phyloP scores from a whole-genome alignment of 2,113 vertebrate genomes.

The Nasalis larvatus region DNA sequence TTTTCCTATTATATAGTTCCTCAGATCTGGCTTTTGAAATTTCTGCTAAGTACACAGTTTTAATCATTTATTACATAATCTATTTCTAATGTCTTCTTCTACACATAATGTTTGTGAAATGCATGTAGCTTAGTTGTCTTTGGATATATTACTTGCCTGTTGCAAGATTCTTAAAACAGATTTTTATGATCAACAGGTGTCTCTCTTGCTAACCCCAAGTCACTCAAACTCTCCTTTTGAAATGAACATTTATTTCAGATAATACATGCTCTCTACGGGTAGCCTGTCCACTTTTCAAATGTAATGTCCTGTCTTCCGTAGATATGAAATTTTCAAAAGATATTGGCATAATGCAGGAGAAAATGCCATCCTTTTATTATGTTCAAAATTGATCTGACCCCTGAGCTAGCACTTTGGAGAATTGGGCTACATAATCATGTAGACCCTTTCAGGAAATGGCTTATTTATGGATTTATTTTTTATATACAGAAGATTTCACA shows the following conservation, averaged over 20 bases:
- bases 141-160: conserved; percentile 25
- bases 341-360: conserved; percentile 70
- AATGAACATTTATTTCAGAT: conserved; percentile 72
- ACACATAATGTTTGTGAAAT: conserved; percentile 46
- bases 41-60: not conserved
- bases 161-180: conserved; percentile 33
- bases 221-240: conserved; percentile 69
- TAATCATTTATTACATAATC: conserved; percentile 70
- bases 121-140: conserved; percentile 46
- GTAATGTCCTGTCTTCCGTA: conserved; percentile 59
- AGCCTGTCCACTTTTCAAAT: conserved; percentile 74
- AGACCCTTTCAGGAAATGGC: conserved; percentile 73
- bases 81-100: conserved; percentile 45
- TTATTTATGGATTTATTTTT: conserved; percentile 76
- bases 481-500: conserved; percentile 71
- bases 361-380: conserved; percentile 72
- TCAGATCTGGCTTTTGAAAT: conserved; percentile 39
- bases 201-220: conserved; percentile 56
- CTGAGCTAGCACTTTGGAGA: conserved; percentile 71
- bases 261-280: conserved; percentile 53
- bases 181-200: conserved; percentile 41
- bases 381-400: conserved; percentile 80
- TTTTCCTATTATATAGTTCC: conserved; percentile 7
- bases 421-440: conserved; percentile 73
- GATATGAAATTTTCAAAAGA: conserved; percentile 76